phyloP scores from a whole-genome alignment of 2,113 vertebrate species.

The Tricholaema leucomelas region DNA sequence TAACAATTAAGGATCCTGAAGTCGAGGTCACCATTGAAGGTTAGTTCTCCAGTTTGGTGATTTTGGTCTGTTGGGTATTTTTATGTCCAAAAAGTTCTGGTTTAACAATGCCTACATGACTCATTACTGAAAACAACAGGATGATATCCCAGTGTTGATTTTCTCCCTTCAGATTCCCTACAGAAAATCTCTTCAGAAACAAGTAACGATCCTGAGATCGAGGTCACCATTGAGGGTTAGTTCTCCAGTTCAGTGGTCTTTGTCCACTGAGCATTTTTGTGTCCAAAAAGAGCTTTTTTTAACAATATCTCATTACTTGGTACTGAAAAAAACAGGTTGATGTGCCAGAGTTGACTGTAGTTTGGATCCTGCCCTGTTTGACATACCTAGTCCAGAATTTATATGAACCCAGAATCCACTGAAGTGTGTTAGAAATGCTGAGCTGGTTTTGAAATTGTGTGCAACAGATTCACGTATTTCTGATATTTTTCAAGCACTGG shows the following conservation, averaged over 20 bases:
- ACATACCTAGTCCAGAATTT: rapidly evolving
- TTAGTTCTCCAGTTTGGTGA: constrained; percentile 58
- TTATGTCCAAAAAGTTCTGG: constrained; percentile 11
- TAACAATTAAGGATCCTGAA: constrained; percentile 80
- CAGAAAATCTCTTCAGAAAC: constrained; percentile 72
- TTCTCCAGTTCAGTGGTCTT: constrained; percentile 37
- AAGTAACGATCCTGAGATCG: constrained; percentile 81
- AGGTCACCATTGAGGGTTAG: constrained; percentile 82
- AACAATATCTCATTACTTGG: neutral
- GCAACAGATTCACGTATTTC: neutral
- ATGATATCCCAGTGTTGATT: neutral
- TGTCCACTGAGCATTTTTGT: neutral
- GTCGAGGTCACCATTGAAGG: constrained; percentile 83
- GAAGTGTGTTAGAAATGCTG: neutral
- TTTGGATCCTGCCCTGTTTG: neutral
- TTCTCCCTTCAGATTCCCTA: constrained; percentile 69
- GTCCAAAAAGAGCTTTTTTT: neutral
- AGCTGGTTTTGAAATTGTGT: neutral
- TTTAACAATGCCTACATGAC: neutral
- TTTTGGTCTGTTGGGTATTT: constrained; percentile 5
- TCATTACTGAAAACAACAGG: neutral
- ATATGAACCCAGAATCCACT: too few relatives aligned
- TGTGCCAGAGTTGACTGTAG: neutral
- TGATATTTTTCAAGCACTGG: neutral
- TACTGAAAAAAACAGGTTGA: neutral